Conservation (phyloP, 2,797 vertebrate genomes). For the Danio kyathit region DNA sequence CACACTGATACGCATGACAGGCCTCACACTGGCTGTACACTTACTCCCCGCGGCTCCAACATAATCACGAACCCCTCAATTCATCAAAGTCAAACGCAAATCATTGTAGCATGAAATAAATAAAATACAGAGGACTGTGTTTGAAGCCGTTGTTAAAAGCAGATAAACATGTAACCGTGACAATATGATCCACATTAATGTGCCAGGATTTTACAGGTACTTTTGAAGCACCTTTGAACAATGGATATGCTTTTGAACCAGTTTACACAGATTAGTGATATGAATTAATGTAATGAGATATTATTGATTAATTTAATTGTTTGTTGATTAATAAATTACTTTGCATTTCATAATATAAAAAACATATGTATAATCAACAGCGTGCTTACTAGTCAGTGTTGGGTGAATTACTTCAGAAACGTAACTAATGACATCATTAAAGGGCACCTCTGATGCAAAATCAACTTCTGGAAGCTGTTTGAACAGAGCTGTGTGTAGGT, state of each 20-base stretch:
- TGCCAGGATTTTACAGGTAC: background rate
- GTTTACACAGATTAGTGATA: background rate
- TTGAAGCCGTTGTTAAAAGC: background rate
- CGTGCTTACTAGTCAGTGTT: too few species aligned
- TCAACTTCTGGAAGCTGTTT: too few species aligned
- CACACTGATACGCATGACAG: constrained; percentile 2
- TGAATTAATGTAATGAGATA: background rate
- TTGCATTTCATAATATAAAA: background rate
- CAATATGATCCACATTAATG: background rate
- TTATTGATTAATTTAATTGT: background rate
- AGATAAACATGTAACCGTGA: background rate
- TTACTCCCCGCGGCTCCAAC: background rate
- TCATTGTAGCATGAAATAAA: background rate
- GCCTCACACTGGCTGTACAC: constrained; percentile 1
- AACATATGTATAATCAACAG: background rate
- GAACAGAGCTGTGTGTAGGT: too few species aligned
- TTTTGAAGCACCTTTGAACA: background rate
- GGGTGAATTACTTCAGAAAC: too few species aligned
- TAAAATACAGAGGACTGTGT: background rate
- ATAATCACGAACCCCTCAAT: constrained; percentile 7
- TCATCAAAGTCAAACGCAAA: constrained; percentile 23
- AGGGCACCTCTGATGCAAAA: too few species aligned
- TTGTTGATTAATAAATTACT: background rate
- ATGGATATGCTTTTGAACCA: background rate
- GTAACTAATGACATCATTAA: too few species aligned